Evolutionary conservation across 2,113 vertebrate species (phyloP), one percentile per base, ranked within the genome.

Genomic region (Orycteropus afer): DNA sequence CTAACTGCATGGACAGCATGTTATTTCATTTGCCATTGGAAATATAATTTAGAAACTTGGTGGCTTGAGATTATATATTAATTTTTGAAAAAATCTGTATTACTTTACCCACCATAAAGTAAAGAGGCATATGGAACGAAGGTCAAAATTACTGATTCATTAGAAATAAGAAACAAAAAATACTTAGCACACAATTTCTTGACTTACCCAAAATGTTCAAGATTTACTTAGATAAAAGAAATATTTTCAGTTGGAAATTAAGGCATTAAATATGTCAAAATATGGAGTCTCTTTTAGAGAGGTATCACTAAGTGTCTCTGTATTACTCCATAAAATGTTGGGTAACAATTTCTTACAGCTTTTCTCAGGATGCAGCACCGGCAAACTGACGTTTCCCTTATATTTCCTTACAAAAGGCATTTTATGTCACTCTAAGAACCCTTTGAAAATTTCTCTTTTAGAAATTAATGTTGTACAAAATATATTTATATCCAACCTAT

Each of bases 61-160:
- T 90, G 93, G 94, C 91, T 97, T 97, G 86, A 97, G 89, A 96
- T 57, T 87, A 47, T 94, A 93, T 95, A 96, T 95, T 95, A 97
- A 97, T 96, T 97, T 97, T 97, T 96, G 74, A 97, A 95, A 97
- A 71, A 96, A 95, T 94, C 93, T 86, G 95, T 90, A 95, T 96
- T 96, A 91, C 86, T 97, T 97, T 97, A 96, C 94, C 96, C 91
- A 90, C 85, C 94, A 96, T 97, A 97, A n/a, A 97, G 90, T 97
- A 96, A 97, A 94, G 86, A 96, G 97, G 97, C 96, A 94, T 96
- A 97, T 92, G 69, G 96, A 96, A 96, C 7, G 59, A 95, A 96
- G 96, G 90, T 96, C 89, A 97, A 95, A 97, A 96, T 94, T 79
- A 96, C 79, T 95, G 93, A 96, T 96, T 96, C 95, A 96, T 96